Evolutionary conservation across 30 jellyfish, hydroid and myxozoan genomes (phyloP).

Genomic region (Clytia hemisphaerica): DNA sequence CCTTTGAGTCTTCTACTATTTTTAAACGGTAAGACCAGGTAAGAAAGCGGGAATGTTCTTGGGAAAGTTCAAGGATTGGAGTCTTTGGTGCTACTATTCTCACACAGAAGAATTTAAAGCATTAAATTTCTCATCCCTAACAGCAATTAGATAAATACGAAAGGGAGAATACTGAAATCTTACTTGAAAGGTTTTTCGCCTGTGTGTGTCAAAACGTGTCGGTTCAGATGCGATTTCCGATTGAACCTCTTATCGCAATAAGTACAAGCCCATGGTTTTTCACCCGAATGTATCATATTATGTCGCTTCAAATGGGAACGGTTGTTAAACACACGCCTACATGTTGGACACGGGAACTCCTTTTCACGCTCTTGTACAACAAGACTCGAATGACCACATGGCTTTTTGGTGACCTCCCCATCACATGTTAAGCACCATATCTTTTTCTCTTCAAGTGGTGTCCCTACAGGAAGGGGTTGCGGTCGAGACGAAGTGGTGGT

Average conservation of each 20-base stretch:
- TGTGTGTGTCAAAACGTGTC: constrained; percentile 19
- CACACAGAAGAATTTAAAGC: too few species aligned
- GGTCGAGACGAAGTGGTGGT: background rate
- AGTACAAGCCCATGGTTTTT: constrained; percentile 31
- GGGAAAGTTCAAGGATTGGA: too few species aligned
- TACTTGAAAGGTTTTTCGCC: constrained; percentile 33
- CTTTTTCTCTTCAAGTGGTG: constrained; percentile 8
- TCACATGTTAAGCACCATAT: constrained; percentile 24
- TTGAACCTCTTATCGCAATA: constrained; percentile 19
- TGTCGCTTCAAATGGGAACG: constrained; percentile 22
- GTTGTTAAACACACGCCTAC: constrained; percentile 16
- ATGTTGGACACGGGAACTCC: constrained; percentile 27
- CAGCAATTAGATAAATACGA: too few species aligned
- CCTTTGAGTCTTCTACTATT: too few species aligned
- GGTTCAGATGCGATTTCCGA: constrained; percentile 12
- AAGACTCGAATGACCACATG: constrained; percentile 18
- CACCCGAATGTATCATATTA: constrained; percentile 28
- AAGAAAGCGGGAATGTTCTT: too few species aligned
- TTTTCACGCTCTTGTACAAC: constrained; percentile 10
- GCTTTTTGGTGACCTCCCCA: constrained; percentile 15
- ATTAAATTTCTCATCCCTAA: too few species aligned
- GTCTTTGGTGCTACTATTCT: too few species aligned
- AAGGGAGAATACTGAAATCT: background rate
- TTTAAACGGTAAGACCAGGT: too few species aligned
- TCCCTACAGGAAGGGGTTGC: constrained; percentile 8